Base-by-base conservation (phyloP, 2,888 invertebrate genomes). In the Bellardia pandia region DNA sequence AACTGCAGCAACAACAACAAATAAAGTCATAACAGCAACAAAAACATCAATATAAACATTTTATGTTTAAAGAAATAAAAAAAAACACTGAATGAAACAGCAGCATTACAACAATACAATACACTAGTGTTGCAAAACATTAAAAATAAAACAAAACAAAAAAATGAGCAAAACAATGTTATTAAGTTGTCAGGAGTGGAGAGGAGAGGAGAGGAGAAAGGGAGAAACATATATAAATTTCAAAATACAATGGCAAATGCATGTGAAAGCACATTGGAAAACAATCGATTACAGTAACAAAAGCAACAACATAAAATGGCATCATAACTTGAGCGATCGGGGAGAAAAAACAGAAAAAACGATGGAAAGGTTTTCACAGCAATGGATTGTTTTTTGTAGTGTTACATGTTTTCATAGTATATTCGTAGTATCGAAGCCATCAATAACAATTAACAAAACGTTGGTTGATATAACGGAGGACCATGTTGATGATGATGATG, bases 361-460 rank as follows among this genome's bases (percentile, higher is more conserved):
- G 45, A 11, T 13, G 60, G 23, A 9, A 42, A 2, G 40, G n/a
- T 42, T 8, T 9, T 23, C 42, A 3, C 14, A 7, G 37, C n/a
- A 42, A 37, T 40, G 62, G 37, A 62, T 33, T 16, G n/a, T 3
- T 23, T 23, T 23, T 23, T 58, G 60, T 75, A 37, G 2, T 13
- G n/a, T 40, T 51, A 51, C 14, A 13, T 13, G 51, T 42, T 8
- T 23, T 58, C 40, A 3, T 40, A 60, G 51, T 23, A 45, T 53
- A 42, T 77, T 23, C 13, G 33, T 71, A 16, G 58, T 48, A 66
- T 33, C 56, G 16, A 60, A 60, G 83, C 80, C 80, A 84, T 86
- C 86, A 86, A 86, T 80, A 86, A 84, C 80, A 84, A 86, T 84
- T 86, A 84, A 84, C 76, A 77, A 72, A 84, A 76, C 45, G 83